Evolutionary conservation across 2,113 vertebrate species (phyloP).

Genomic region (Stomatorhinus ivindoensis): DNA sequence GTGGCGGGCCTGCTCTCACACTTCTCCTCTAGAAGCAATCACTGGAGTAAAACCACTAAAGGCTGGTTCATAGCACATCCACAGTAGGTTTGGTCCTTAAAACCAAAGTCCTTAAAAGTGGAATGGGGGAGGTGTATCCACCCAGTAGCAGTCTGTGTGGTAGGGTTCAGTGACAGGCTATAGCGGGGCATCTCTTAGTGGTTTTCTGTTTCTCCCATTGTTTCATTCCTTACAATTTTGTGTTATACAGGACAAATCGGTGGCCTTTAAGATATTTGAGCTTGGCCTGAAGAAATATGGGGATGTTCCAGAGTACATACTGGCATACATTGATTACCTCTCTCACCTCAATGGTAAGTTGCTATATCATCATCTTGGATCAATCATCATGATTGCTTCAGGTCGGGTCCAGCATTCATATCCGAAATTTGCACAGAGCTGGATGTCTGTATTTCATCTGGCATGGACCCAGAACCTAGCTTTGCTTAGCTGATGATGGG

Average conservation of each 20-base stretch:
- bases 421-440: neutral
- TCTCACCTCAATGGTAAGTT: conserved; percentile 94
- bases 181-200: neutral
- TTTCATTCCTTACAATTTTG: neutral
- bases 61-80: neutral
- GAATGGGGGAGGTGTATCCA: neutral
- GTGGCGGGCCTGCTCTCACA: neutral
- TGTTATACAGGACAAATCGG: conserved; percentile 84
- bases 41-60: neutral
- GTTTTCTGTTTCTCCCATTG: neutral
- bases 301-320: conserved; percentile 96
- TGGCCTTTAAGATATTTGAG: conserved; percentile 99
- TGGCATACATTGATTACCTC: conserved; percentile 98
- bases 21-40: neutral
- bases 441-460: neutral
- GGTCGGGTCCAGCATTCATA: neutral
- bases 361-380: neutral
- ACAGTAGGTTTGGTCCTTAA: neutral
- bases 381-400: neutral
- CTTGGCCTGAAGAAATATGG: conserved; percentile 97
- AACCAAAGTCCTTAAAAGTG: neutral
- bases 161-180: neutral
- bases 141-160: neutral
- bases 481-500: neutral
- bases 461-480: neutral